Evolutionary conservation across 2,888 invertebrate genomes (phyloP).

Genomic region (Lasioglossum malachurum): DNA sequence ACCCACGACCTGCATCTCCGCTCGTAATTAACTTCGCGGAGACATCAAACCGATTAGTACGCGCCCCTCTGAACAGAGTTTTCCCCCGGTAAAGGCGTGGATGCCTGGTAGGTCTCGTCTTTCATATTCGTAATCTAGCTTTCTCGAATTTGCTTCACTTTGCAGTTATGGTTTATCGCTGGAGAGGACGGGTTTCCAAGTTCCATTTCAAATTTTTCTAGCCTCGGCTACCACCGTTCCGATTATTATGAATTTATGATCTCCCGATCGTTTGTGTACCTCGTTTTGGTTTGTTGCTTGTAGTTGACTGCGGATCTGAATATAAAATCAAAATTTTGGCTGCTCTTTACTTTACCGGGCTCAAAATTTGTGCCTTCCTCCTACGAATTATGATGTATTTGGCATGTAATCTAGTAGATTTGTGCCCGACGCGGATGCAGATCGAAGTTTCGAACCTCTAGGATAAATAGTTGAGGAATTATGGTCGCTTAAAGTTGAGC

Average conservation of each 20-base stretch:
- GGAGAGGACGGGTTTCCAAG: not conserved
- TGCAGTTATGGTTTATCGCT: not conserved
- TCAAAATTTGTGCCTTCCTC: too few species aligned
- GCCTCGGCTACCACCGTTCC: not conserved
- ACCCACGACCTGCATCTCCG: slow-evolving; percentile 53
- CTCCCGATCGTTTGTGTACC: not conserved
- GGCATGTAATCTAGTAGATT: too few species aligned
- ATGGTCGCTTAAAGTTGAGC: too few species aligned
- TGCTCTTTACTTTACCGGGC: too few species aligned
- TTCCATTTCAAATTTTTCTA: slow-evolving; percentile 1
- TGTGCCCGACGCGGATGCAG: too few species aligned
- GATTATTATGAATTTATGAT: not conserved
- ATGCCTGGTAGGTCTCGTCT: slow-evolving; percentile 47
- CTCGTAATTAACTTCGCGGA: slow-evolving; percentile 70
- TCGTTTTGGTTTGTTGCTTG: not conserved
- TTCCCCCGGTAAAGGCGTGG: slow-evolving; percentile 44
- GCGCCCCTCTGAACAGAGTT: slow-evolving; percentile 50
- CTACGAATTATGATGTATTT: too few species aligned
- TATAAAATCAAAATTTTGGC: not conserved
- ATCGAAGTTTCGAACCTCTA: too few species aligned
- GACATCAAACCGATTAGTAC: slow-evolving; percentile 69
- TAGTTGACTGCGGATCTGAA: too few species aligned
- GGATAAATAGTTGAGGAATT: too few species aligned
- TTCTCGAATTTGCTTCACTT: slow-evolving; percentile 42
- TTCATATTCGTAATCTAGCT: slow-evolving; percentile 55